Evolutionary conservation across 2,797 vertebrate genomes (phyloP), one percentile per base, ranked within the genome.

Genomic region (Benthosema pterotum): DNA sequence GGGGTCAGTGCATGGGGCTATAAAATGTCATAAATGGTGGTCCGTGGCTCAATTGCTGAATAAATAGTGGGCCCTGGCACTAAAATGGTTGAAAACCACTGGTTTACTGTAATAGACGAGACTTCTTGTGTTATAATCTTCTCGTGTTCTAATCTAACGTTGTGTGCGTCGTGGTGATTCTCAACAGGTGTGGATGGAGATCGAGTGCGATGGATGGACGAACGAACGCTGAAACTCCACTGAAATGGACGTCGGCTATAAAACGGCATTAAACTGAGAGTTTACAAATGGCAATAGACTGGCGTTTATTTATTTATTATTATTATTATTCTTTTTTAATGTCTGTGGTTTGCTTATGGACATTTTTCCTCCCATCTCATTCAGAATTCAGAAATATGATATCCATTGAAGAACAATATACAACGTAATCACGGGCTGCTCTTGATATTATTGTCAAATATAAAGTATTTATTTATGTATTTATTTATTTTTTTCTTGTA

Each of bases 401-500:
- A 56, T 69, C 62, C 54, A 48, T 8, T 53, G 63, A n/a, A n/a
- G 66, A 47, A 58, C 32, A 38, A 38, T 38, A n/a, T n/a, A n/a
- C n/a, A n/a, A n/a, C n/a, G n/a, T n/a, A 56, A 48, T 15, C 5
- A 52, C 74, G 28, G 65, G 28, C 60, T 60, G 48, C 71, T 65
- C 58, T 54, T 60, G 65, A 70, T 38, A 57, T 82, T 82, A 82
- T 77, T 77, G 19, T 67, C 62, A 43, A 38, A 1, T 38, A 7
- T 38, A 25, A 25, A 25, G 28, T 32, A 38, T 38, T 7, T 38
- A 78, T 79, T 38, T 84, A 79, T 88, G 83, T 87, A 83, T 87
- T 66, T 76, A 75, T 88, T 83, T 85, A 83, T 75, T 42, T 72
- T 79, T 74, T 75, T 62, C 5, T 64, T 83, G 70, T 84, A 71